Percentiles rank a stretch among this genome's conserved stretches.
These are phyloP conservation scores for Polymixis flavicincta DNA, from an alignment of 2,888 invertebrate genomes.

Conservation along the genomic window DNA sequence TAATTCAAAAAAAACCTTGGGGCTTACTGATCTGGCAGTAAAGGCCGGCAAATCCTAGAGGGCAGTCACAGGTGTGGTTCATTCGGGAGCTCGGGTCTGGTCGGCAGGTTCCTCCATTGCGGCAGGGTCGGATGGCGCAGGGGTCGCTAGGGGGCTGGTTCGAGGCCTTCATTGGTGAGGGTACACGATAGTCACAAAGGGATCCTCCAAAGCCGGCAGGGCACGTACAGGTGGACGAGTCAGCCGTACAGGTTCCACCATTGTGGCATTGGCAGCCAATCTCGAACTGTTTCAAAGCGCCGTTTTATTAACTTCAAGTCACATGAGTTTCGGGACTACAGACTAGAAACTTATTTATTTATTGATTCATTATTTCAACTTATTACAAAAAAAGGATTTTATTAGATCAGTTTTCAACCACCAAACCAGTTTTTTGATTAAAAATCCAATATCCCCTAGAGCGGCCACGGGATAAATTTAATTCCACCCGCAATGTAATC, in stretches of 20 bases:
- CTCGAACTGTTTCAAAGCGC: constrained; percentile 57
- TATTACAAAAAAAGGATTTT: too few relatives aligned
- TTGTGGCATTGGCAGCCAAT: constrained; percentile 92
- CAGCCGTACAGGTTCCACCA: constrained; percentile 91
- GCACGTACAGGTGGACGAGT: constrained; percentile 90
- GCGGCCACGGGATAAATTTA: too few relatives aligned
- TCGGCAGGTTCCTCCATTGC: constrained; percentile 94
- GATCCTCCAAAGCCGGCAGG: constrained; percentile 79
- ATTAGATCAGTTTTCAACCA: too few relatives aligned
- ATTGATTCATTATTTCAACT: neutral
- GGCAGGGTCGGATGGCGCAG: constrained; percentile 93
- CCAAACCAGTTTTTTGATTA: too few relatives aligned
- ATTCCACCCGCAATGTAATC: too few relatives aligned
- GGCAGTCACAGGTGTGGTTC: constrained; percentile 95
- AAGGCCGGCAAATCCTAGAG: constrained; percentile 94
- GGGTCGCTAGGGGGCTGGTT: constrained; percentile 83
- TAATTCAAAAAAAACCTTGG: neutral
- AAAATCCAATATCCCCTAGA: too few relatives aligned
- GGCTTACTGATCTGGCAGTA: constrained; percentile 94
- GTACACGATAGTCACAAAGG: constrained; percentile 81
- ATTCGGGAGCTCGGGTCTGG: constrained; percentile 79
- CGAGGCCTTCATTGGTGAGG: constrained; percentile 73
- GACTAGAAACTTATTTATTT: neutral
- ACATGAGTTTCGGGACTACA: neutral
- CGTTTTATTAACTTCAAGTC: neutral